These are phyloP conservation scores for Drosophila parthenogenetica DNA, from an alignment of 2,888 invertebrate species.

Conservation along the genomic window DNA sequence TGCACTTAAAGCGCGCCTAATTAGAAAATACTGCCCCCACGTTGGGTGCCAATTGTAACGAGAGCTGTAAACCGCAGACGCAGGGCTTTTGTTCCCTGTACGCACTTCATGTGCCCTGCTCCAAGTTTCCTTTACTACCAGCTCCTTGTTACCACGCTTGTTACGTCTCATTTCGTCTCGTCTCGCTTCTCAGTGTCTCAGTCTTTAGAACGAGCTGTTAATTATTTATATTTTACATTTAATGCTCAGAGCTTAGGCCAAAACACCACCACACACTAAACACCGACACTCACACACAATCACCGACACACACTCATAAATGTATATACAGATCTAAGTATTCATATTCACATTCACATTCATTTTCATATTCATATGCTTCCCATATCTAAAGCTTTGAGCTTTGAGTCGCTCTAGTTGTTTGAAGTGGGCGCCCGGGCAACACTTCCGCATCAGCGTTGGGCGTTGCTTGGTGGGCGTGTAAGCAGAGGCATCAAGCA, in stretches of 20 bases:
- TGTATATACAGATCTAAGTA: constrained; percentile 39
- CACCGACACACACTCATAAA: constrained; percentile 1
- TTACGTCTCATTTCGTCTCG: background rate
- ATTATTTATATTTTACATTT: constrained; percentile 80
- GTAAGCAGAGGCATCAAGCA: constrained; percentile 65
- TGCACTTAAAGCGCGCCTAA: constrained; percentile 63
- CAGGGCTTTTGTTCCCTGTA: constrained; percentile 26
- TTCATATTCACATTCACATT: constrained; percentile 49
- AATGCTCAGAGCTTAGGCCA: constrained; percentile 75
- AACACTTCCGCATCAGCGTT: constrained; percentile 73
- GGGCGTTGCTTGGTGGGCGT: constrained; percentile 29
- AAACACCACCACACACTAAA: constrained; percentile 24
- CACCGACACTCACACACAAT: constrained; percentile 1
- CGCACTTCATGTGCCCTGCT: background rate
- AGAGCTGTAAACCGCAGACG: constrained; percentile 50
- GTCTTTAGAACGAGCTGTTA: constrained; percentile 59
- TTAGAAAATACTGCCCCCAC: constrained; percentile 55
- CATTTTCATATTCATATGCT: constrained; percentile 61
- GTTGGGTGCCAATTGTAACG: constrained; percentile 37
- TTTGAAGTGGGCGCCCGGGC: constrained; percentile 72
- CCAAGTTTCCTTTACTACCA: background rate
- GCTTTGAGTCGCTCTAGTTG: constrained; percentile 69
- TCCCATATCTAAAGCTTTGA: constrained; percentile 55
- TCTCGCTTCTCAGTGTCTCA: constrained; percentile 22
- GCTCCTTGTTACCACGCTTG: background rate